Conservation (phyloP, 2,797 vertebrate species). For the Tragelaphus oryx region DNA sequence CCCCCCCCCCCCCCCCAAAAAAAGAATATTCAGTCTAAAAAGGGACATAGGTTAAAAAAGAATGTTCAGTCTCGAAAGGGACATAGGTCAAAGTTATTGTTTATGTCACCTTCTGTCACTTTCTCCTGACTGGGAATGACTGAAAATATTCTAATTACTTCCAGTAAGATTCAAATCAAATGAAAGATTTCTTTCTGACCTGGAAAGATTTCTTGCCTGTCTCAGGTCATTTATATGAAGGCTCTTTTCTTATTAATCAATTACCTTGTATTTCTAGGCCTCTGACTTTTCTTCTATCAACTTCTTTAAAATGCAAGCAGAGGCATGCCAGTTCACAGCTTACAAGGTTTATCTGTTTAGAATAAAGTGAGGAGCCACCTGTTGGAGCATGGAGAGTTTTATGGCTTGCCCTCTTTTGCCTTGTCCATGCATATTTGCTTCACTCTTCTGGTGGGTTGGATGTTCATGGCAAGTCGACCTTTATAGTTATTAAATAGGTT, state of each 20-base stretch:
- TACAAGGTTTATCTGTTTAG: too few species aligned
- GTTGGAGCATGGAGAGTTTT: neutral
- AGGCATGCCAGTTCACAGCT: rapidly evolving
- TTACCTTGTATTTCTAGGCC: neutral
- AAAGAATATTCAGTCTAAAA: neutral
- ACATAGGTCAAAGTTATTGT: neutral
- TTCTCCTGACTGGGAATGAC: neutral
- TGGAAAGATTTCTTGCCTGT: neutral
- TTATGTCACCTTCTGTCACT: neutral
- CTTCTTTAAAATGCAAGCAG: neutral
- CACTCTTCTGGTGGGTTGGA: neutral
- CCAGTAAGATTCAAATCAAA: neutral
- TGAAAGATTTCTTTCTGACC: neutral
- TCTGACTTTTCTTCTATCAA: neutral
- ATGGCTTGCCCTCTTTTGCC: neutral
- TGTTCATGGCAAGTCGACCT: neutral
- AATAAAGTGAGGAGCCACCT: neutral
- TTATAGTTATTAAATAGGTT: neutral
- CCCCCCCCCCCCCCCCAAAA: neutral
- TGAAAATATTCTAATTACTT: neutral
- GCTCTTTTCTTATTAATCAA: neutral
- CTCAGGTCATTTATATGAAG: neutral
- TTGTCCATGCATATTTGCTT: neutral
- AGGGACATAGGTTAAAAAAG: too few species aligned
- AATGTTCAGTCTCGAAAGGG: neutral